These are phyloP conservation scores for Dascillus cervinus DNA, from an alignment of 2,888 invertebrate species.

Conservation along the genomic window DNA sequence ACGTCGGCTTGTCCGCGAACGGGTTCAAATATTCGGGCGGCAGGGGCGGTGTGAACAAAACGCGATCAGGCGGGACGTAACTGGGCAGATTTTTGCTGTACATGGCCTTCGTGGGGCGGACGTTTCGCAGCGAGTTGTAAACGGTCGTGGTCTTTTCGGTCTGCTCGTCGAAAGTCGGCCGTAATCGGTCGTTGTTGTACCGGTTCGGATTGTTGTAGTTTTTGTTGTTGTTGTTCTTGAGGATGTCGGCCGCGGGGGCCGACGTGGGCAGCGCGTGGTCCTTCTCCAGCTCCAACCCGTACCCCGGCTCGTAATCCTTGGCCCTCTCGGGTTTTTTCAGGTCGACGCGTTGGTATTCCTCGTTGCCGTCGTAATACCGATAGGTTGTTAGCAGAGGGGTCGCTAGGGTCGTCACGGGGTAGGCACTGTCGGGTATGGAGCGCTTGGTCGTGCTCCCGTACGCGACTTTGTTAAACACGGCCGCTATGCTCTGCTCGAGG, in stretches of 20 bases:
- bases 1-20: slow-evolving; percentile 82
- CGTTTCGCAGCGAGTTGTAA: slow-evolving; percentile 53
- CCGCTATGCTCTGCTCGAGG: slow-evolving; percentile 58
- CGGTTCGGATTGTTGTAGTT: slow-evolving; percentile 66
- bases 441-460: slow-evolving; percentile 63
- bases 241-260: slow-evolving; percentile 69
- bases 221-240: slow-evolving; percentile 69
- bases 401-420: slow-evolving; percentile 56
- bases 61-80: slow-evolving; percentile 73
- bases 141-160: slow-evolving; percentile 38
- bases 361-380: slow-evolving; percentile 40
- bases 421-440: slow-evolving; percentile 57
- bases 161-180: slow-evolving; percentile 36
- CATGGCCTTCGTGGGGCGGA: slow-evolving; percentile 52
- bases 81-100: slow-evolving; percentile 66
- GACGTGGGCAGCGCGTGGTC: slow-evolving; percentile 69
- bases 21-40: slow-evolving; percentile 80
- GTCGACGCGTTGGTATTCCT: slow-evolving; percentile 41
- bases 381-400: slow-evolving; percentile 54
- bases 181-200: slow-evolving; percentile 43
- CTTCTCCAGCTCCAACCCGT: slow-evolving; percentile 63
- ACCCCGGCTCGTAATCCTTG: slow-evolving; percentile 37
- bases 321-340: slow-evolving; percentile 27
- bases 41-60: slow-evolving; percentile 69
- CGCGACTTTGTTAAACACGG: slow-evolving; percentile 61